A percentile compares a stretch with the other conserved stretches of the same genome.
Conservation (phyloP, 2,113 vertebrate genomes). For the Nannospalax galili region DNA sequence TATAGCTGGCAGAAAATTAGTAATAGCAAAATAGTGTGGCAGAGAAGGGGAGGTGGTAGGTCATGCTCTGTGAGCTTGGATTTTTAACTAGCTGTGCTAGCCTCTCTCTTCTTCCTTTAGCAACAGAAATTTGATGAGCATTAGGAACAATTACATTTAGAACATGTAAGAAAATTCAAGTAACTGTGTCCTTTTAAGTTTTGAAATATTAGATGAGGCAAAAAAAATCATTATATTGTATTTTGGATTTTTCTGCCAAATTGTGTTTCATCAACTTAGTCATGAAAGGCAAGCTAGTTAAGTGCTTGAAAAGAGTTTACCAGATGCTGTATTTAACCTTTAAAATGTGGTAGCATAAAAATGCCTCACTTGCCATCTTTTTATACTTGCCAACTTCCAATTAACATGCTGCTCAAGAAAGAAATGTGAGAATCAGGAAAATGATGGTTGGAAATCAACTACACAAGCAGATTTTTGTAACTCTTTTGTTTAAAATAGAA, state of each 20-base stretch:
- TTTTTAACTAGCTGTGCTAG: conserved; percentile 65
- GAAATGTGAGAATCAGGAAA: not conserved
- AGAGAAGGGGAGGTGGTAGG: conserved; percentile 61
- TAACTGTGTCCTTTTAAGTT: conserved; percentile 37
- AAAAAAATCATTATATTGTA: not conserved
- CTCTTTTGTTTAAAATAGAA: conserved; percentile 11
- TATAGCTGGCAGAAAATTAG: conserved; percentile 60
- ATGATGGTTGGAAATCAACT: not conserved
- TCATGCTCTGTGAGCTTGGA: conserved; percentile 54
- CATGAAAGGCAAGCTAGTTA: conserved; percentile 50
- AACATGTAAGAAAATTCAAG: conserved; percentile 40
- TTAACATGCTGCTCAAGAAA: conserved; percentile 22
- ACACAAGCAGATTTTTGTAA: not conserved
- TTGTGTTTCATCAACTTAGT: conserved; percentile 27
- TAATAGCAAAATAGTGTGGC: conserved; percentile 61
- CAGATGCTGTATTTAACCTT: conserved; percentile 60
- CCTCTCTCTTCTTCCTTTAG: not conserved
- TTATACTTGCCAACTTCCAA: not conserved
- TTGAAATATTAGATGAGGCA: conserved; percentile 10
- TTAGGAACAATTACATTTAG: conserved; percentile 53
- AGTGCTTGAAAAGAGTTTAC: conserved; percentile 29
- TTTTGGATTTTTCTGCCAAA: conserved; percentile 35
- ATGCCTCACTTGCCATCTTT: conserved; percentile 46
- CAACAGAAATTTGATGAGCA: conserved; percentile 11
- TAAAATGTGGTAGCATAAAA: conserved; percentile 34